Conservation (phyloP, 2,888 invertebrate genomes). For the Andrena praecox region DNA sequence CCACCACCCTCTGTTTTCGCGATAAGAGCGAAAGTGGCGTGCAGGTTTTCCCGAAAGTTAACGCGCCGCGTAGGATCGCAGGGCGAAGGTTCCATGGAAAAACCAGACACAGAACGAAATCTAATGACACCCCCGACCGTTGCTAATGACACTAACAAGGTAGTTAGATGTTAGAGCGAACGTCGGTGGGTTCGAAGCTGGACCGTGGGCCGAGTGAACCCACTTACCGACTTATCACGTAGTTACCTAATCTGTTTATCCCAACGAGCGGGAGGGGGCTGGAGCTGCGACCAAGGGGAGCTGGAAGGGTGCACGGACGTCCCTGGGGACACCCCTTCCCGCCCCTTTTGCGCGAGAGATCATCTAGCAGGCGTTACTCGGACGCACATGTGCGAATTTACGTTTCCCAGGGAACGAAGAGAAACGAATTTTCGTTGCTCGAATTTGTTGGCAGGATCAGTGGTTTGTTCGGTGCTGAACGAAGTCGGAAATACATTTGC, state of each 20-base stretch:
- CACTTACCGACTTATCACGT: constrained; percentile 85
- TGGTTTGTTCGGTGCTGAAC: neutral
- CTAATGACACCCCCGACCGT: constrained; percentile 84
- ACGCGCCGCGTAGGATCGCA: neutral
- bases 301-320: constrained; percentile 81
- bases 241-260: constrained; percentile 85
- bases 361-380: constrained; percentile 65
- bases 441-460: neutral
- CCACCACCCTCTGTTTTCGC: neutral
- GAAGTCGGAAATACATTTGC: neutral
- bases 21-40: neutral
- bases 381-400: constrained; percentile 51
- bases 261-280: constrained; percentile 76
- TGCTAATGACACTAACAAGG: constrained; percentile 85
- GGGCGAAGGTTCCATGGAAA: constrained; percentile 66
- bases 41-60: neutral
- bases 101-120: constrained; percentile 82
- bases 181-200: constrained; percentile 78
- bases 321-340: constrained; percentile 76
- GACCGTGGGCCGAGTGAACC: constrained; percentile 83
- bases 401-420: constrained; percentile 6
- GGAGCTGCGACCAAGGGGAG: constrained; percentile 63
- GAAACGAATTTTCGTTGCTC: neutral
- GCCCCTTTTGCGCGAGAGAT: constrained; percentile 67
- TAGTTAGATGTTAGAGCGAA: constrained; percentile 84